Conservation (phyloP, 2,113 vertebrate species). For the Melanocharis versteri region DNA sequence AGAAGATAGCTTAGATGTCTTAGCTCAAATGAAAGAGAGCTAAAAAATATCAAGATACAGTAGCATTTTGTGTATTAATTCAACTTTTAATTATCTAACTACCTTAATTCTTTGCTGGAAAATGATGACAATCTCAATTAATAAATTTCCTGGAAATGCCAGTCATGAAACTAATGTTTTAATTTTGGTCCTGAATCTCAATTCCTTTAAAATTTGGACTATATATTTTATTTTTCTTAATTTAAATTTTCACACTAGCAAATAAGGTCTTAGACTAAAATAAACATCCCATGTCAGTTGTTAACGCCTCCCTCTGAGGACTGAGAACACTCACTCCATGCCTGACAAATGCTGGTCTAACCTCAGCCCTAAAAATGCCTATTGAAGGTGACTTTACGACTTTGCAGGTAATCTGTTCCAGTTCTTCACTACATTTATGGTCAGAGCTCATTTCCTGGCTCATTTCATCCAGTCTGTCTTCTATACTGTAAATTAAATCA, state of each 20-base stretch:
- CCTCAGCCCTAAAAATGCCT: background rate
- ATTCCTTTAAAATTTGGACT: background rate
- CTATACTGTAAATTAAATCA: background rate
- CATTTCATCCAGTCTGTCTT: background rate
- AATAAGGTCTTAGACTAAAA: background rate
- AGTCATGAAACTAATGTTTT: background rate
- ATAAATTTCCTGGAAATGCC: background rate
- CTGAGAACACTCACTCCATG: background rate
- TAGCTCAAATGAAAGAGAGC: background rate
- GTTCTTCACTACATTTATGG: background rate
- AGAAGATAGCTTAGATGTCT: background rate
- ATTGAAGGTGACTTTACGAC: background rate
- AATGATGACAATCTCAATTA: background rate
- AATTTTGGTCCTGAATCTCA: background rate
- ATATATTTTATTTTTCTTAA: background rate
- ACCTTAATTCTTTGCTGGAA: background rate
- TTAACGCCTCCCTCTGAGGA: background rate
- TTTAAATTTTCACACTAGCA: background rate
- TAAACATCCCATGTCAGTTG: fast-evolving
- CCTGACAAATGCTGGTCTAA: background rate
- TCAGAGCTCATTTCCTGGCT: background rate
- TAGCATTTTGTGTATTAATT: background rate
- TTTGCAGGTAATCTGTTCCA: background rate
- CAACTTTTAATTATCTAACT: background rate
- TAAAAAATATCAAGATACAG: background rate